These are phyloP conservation scores for Crotalus helleri DNA, from an alignment of 2,113 vertebrate species.

Conservation along the genomic window DNA sequence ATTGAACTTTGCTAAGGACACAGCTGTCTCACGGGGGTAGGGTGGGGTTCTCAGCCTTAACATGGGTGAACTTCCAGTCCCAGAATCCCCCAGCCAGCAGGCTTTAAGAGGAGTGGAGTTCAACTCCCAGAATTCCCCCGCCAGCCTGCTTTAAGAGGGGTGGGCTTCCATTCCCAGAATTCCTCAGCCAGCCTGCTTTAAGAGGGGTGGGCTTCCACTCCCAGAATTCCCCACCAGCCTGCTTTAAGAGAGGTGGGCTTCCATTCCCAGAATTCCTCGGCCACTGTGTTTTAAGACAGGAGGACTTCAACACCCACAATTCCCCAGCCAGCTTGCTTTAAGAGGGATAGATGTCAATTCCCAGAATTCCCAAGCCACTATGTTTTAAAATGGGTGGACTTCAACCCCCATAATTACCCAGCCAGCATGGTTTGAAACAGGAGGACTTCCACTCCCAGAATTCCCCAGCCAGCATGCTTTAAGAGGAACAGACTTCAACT, in stretches of 20 bases:
- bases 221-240: background rate
- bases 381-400: too few relatives aligned
- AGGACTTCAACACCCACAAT: background rate
- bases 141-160: too few relatives aligned
- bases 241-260: too few relatives aligned
- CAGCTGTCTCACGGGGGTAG: background rate
- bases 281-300: too few relatives aligned
- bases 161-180: background rate
- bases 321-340: background rate
- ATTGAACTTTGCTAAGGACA: background rate
- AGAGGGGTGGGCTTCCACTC: background rate
- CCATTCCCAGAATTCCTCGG: background rate
- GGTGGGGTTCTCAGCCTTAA: background rate
- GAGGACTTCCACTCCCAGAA: too few relatives aligned
- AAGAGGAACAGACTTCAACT: too few relatives aligned
- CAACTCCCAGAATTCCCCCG: background rate
- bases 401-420: too few relatives aligned
- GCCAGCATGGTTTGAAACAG: too few relatives aligned
- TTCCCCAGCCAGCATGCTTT: too few relatives aligned
- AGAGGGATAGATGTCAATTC: too few relatives aligned
- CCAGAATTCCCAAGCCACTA: background rate
- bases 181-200: too few relatives aligned
- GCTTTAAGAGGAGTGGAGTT: too few relatives aligned
- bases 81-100: background rate
- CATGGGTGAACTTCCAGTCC: background rate